Conservation (phyloP, 1,140 invertebrate genomes). For the Contarinia nasturtii region DNA sequence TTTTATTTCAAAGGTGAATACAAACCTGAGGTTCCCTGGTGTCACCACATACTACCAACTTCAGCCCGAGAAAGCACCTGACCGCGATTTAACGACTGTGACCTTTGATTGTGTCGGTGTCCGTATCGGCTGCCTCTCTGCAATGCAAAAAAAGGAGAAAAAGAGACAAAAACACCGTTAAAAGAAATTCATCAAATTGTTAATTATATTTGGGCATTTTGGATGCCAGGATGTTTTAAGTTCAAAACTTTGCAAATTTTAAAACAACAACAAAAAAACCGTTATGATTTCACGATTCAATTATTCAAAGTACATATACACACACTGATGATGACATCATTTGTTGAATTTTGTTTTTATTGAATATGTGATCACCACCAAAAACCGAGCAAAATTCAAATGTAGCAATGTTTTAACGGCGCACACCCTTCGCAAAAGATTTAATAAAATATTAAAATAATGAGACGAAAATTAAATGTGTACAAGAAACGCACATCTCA, state of each 20-base stretch:
- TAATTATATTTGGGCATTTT: background rate
- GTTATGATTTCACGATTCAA: background rate
- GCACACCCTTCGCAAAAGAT: too few species aligned
- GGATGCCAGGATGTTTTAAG: background rate
- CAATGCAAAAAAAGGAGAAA: background rate
- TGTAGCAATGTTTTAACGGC: too few species aligned
- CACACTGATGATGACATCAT: too few species aligned
- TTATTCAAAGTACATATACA: too few species aligned
- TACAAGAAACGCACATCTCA: too few species aligned
- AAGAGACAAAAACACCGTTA: background rate
- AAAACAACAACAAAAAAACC: background rate
- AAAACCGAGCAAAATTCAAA: too few species aligned
- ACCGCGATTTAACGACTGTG: constrained; percentile 46
- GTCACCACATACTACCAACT: constrained; percentile 46
- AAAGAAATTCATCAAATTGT: background rate
- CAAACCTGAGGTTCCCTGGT: constrained; percentile 43
- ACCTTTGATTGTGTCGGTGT: constrained; percentile 38
- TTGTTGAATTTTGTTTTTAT: too few species aligned
- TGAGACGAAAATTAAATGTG: too few species aligned
- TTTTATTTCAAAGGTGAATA: background rate
- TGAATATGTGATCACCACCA: too few species aligned
- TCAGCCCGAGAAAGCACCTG: constrained; percentile 40
- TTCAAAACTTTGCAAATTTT: background rate
- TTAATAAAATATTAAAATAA: too few species aligned
- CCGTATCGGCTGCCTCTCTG: constrained; percentile 23